These are phyloP conservation scores for Atethmia centrago DNA, from an alignment of 2,888 invertebrate species.

Conservation along the genomic window DNA sequence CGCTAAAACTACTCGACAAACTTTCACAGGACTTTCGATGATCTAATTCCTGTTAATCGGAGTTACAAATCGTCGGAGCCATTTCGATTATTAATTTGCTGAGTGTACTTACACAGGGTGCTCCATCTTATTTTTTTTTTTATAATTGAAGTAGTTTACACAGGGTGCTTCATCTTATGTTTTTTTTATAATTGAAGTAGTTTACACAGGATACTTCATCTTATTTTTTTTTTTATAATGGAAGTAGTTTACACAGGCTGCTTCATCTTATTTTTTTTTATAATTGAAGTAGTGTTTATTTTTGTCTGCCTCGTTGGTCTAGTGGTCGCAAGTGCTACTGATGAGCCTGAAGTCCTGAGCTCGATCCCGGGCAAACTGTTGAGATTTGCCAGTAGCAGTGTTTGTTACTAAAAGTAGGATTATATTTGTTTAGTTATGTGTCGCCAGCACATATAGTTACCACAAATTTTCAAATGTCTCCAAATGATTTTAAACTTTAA, in stretches of 20 bases:
- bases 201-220: rapidly evolving
- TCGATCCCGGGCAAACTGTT: background rate
- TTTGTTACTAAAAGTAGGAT: background rate
- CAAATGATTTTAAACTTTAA: too few relatives aligned
- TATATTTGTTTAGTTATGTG: background rate
- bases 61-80: slow-evolving; percentile 7
- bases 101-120: background rate
- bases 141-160: background rate
- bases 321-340: background rate
- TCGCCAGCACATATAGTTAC: too few relatives aligned
- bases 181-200: background rate
- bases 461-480: too few relatives aligned
- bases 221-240: background rate
- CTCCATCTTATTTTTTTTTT: background rate
- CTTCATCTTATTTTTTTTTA: background rate
- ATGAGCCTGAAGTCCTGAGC: background rate
- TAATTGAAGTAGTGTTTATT: background rate
- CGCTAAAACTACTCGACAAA: slow-evolving; percentile 43
- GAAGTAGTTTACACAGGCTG: background rate
- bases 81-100: slow-evolving; percentile 25
- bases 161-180: background rate
- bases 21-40: slow-evolving; percentile 9
- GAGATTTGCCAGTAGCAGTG: background rate
- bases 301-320: background rate
- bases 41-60: slow-evolving; percentile 28